phyloP scores from a whole-genome alignment of 2,888 invertebrate genomes.

The Athetis lepigone region DNA sequence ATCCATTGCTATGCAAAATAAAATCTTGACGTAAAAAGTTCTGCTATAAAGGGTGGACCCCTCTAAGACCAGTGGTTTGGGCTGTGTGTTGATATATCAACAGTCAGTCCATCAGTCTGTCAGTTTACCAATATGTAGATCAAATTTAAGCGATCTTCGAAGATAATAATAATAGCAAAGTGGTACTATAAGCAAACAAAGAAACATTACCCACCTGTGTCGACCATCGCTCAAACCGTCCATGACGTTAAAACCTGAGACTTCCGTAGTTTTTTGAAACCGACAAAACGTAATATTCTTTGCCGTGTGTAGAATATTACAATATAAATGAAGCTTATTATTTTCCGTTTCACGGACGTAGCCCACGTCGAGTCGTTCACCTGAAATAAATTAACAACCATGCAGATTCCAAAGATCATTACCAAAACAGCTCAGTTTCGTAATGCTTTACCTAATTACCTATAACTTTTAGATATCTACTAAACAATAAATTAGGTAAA shows the following conservation, averaged over 20 bases:
- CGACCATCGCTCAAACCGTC: constrained; percentile 86
- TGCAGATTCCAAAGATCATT: not conserved
- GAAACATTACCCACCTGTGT: constrained; percentile 75
- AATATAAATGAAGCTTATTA: constrained; percentile 82
- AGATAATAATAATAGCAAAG: no score
- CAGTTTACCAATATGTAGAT: no score
- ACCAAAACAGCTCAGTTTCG: not conserved
- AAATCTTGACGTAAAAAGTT: no score
- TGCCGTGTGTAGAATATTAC: constrained; percentile 82
- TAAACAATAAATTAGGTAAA: constrained; percentile 10
- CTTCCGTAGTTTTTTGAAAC: constrained; percentile 80
- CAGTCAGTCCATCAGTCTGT: no score
- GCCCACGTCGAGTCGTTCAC: constrained; percentile 85
- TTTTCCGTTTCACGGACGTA: constrained; percentile 72
- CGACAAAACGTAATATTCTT: constrained; percentile 87
- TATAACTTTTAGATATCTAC: not conserved
- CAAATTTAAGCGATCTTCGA: no score
- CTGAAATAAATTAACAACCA: constrained; percentile 68
- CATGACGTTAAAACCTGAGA: constrained; percentile 81
- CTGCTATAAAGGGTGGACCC: no score
- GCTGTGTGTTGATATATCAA: no score
- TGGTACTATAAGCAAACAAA: not conserved
- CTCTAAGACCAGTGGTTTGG: no score
- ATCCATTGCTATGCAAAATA: no score
- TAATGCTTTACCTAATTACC: constrained; percentile 1